Conservation (phyloP, 2,888 invertebrate species). For the Drosophila dives region DNA sequence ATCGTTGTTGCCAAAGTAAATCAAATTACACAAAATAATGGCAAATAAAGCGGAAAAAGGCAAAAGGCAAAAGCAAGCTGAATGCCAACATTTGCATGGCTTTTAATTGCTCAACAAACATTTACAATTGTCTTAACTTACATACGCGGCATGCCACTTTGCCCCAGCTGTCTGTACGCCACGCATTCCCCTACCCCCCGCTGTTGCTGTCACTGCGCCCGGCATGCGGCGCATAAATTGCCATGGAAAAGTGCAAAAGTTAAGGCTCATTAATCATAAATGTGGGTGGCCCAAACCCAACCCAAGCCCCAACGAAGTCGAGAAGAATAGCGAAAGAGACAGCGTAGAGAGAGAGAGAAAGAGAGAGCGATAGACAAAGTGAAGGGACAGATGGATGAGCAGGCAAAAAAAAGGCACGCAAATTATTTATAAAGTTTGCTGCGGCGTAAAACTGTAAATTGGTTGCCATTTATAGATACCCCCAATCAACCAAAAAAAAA, state of each 20-base stretch:
- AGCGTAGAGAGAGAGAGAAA: not conserved
- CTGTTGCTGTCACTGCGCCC: not conserved
- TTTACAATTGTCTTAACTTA: slow-evolving; percentile 78
- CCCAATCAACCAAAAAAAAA: slow-evolving; percentile 9
- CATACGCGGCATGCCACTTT: slow-evolving; percentile 24
- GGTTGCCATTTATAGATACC: slow-evolving; percentile 62
- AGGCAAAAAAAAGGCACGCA: slow-evolving; percentile 41
- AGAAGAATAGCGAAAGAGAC: not conserved
- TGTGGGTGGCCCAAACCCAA: slow-evolving; percentile 48
- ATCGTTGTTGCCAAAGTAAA: slow-evolving; percentile 54
- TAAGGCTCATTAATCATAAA: slow-evolving; percentile 80
- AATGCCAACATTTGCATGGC: slow-evolving; percentile 62
- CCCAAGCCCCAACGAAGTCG: not conserved
- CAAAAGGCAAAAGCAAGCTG: slow-evolving; percentile 33
- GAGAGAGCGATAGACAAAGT: slow-evolving; percentile 30
- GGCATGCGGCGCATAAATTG: slow-evolving; percentile 64
- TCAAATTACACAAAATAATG: slow-evolving; percentile 66
- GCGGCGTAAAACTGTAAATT: slow-evolving; percentile 70
- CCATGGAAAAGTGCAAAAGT: slow-evolving; percentile 76
- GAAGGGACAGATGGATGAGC: slow-evolving; percentile 55
- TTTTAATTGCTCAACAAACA: slow-evolving; percentile 79
- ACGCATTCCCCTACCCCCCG: not conserved
- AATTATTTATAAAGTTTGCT: slow-evolving; percentile 65
- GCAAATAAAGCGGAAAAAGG: slow-evolving; percentile 37
- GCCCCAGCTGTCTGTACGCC: slow-evolving; percentile 17